Base-by-base conservation (phyloP, 1,140 invertebrate genomes). In the Tetramorium parvispinum region DNA sequence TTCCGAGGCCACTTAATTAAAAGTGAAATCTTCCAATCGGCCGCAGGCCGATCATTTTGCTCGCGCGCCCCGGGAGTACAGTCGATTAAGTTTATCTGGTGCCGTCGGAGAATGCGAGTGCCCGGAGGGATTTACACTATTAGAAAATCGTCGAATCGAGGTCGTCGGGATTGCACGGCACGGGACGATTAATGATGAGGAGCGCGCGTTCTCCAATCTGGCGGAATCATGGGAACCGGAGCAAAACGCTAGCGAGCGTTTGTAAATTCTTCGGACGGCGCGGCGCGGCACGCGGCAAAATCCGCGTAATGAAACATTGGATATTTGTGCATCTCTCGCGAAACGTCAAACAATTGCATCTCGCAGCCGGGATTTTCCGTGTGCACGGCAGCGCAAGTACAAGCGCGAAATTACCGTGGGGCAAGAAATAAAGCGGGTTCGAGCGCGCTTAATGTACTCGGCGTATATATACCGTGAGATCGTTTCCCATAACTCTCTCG, bases 251-350 rank as follows among this genome's bases (percentile, higher is more conserved):
- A 61, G 76, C 89, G 32, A 10, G 81, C 68, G 65, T 87, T 93
- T 87, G 88, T 91, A 92, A 92, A 93, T 92, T 87, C 88, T 24
- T 83, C 37, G n/a, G 55, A 87, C 59, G 53, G 61, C 71, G 18
- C 71, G 32, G 16, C 85, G 18, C 71, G 32, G 16, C 85, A 57
- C 40, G 40, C 65, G 65, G 77, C 86, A 88, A 78, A 73, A 85
- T 88, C 81, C 87, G 73, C 3, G 77, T 91, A 93, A 92, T 86
- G 88, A 92, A 87, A 90, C 79, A 71, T 78, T 40, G 21, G 83
- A 82, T 85, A 90, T 88, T 91, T 90, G 88, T 87, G 70, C 71
- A 24, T 81, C 46, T 81, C 53, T 86, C 86, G 65, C 27, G 65
- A 66, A 18, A 53, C 21, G 78, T 46, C 53, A n/a, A n/a, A 78